phyloP scores from a whole-genome alignment of 2,888 invertebrate species.

The Sinohyriopsis cumingii region DNA sequence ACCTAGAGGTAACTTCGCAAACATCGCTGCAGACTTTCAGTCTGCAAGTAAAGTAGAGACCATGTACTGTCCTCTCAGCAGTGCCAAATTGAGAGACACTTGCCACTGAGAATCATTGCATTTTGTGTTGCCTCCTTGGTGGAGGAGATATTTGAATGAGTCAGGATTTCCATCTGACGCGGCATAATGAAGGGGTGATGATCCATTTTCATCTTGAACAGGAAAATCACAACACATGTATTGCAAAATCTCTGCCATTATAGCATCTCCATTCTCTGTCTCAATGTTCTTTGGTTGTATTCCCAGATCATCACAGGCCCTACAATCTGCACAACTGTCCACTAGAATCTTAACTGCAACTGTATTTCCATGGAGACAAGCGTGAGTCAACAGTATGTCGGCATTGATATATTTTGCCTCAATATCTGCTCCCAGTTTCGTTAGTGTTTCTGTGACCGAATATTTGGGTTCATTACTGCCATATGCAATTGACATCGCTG shows the following conservation, averaged over 20 bases:
- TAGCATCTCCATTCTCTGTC: slow-evolving; percentile 16
- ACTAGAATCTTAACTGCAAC: slow-evolving; percentile 6
- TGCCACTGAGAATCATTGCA: neutral
- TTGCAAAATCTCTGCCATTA: slow-evolving; percentile 3
- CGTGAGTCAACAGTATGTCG: slow-evolving; percentile 13
- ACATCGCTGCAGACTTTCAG: neutral
- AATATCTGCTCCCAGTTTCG: slow-evolving; percentile 7
- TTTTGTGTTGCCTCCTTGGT: neutral
- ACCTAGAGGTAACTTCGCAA: slow-evolving; percentile 11
- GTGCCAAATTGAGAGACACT: slow-evolving; percentile 1
- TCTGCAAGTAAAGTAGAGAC: slow-evolving; percentile 1
- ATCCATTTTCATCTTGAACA: neutral
- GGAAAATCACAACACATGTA: neutral
- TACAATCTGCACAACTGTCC: slow-evolving; percentile 4
- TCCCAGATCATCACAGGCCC: slow-evolving; percentile 6
- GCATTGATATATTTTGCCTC: slow-evolving; percentile 7
- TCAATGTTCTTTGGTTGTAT: slow-evolving; percentile 16
- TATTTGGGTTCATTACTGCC: slow-evolving; percentile 9
- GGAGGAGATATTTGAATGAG: neutral
- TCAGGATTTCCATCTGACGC: slow-evolving; percentile 2
- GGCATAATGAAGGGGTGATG: slow-evolving; percentile 3
- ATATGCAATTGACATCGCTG: slow-evolving; percentile 18
- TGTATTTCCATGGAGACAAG: slow-evolving; percentile 17
- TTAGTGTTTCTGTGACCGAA: slow-evolving; percentile 2
- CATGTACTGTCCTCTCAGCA: slow-evolving; percentile 9